phyloP scores from a whole-genome alignment of 2,113 vertebrate genomes.

The Cryptotis parvus region DNA sequence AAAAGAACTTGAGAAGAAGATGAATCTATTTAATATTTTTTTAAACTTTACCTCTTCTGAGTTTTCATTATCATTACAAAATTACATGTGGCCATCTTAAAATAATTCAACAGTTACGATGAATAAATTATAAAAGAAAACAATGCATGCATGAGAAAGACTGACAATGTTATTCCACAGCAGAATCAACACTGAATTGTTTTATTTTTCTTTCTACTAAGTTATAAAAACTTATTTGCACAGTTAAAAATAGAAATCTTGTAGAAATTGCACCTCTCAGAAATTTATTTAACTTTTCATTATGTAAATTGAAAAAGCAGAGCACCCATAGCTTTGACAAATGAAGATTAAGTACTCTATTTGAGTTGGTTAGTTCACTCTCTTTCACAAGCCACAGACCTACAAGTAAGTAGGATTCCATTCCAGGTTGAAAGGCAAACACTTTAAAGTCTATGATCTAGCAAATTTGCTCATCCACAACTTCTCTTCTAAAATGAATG shows the following conservation, averaged over 20 bases:
- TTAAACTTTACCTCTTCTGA: slow-evolving; percentile 69
- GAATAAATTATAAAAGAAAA: slow-evolving; percentile 52
- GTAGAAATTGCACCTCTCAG: slow-evolving; percentile 66
- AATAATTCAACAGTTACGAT: slow-evolving; percentile 63
- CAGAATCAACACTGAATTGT: slow-evolving; percentile 58
- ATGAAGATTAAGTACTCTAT: slow-evolving; percentile 68
- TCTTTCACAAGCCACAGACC: slow-evolving; percentile 40
- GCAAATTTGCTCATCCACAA: not conserved
- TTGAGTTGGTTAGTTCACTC: slow-evolving; percentile 47
- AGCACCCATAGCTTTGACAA: slow-evolving; percentile 65
- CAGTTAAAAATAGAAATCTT: slow-evolving; percentile 69
- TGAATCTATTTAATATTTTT: slow-evolving; percentile 63
- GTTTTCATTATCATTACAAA: slow-evolving; percentile 77
- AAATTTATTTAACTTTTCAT: slow-evolving; percentile 61
- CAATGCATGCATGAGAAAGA: slow-evolving; percentile 58
- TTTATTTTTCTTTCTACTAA: slow-evolving; percentile 71
- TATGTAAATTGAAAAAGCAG: slow-evolving; percentile 67
- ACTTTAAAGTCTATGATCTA: not conserved
- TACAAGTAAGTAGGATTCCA: not conserved
- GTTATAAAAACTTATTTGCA: slow-evolving; percentile 47
- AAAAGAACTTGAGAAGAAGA: not conserved
- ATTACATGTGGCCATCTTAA: slow-evolving; percentile 69
- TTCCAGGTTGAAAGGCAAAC: not conserved
- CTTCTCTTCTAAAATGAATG: not conserved
- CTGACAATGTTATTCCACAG: slow-evolving; percentile 42